Percentiles rank a stretch among this genome's conserved stretches.
These are phyloP conservation scores for Odiellus spinosus DNA, from an alignment of 2,888 invertebrate genomes.

Conservation along the genomic window DNA sequence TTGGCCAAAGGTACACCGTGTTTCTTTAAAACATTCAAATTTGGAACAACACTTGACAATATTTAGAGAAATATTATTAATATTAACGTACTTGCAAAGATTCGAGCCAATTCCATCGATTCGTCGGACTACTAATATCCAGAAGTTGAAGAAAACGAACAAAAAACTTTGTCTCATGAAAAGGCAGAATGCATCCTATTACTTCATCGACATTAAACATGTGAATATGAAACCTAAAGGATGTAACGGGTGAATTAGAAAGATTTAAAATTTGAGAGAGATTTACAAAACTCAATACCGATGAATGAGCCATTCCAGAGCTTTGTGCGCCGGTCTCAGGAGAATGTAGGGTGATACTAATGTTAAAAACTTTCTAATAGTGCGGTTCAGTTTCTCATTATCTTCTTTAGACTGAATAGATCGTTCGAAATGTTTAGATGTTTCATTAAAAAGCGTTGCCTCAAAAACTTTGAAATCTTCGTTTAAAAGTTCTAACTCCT, in stretches of 20 bases:
- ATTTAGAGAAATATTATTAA: background rate
- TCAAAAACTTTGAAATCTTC: slow-evolving; percentile 54
- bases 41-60: background rate
- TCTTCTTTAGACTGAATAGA: slow-evolving; percentile 53
- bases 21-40: slow-evolving; percentile 31
- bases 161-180: slow-evolving; percentile 83
- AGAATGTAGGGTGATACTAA: slow-evolving; percentile 71
- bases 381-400: slow-evolving; percentile 56
- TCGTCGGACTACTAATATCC: slow-evolving; percentile 42
- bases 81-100: slow-evolving; percentile 39
- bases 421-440: slow-evolving; percentile 62
- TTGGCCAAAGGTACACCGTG: slow-evolving; percentile 57
- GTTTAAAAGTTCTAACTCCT: slow-evolving; percentile 60
- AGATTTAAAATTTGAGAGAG: no score
- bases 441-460: slow-evolving; percentile 54
- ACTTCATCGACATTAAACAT: slow-evolving; percentile 69
- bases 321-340: slow-evolving; percentile 66
- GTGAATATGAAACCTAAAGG: slow-evolving; percentile 61
- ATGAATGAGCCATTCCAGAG: slow-evolving; percentile 86
- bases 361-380: slow-evolving; percentile 60
- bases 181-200: slow-evolving; percentile 67
- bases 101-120: slow-evolving; percentile 59
- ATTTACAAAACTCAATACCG: slow-evolving; percentile 28
- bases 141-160: slow-evolving; percentile 55
- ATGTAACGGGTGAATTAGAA: no score